Conservation (phyloP, 1,140 invertebrate species). For the Hetaerina americana region DNA sequence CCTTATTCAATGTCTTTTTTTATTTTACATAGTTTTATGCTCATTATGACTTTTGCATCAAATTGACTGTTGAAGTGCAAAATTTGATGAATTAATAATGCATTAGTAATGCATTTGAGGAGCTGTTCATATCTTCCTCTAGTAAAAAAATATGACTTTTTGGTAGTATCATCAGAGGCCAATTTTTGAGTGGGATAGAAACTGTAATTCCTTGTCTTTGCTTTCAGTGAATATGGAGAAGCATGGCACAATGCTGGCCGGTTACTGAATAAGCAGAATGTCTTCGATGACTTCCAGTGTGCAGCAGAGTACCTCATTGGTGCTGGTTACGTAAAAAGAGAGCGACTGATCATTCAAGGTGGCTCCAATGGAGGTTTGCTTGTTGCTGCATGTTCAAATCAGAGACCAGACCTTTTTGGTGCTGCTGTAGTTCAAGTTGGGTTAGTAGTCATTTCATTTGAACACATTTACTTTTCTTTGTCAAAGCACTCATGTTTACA, state of each 20-base stretch:
- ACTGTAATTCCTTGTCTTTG: slow-evolving; percentile 10
- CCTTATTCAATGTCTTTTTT: no score
- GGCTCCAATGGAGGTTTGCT: slow-evolving; percentile 93
- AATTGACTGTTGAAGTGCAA: no score
- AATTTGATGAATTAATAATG: no score
- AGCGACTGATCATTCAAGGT: slow-evolving; percentile 79
- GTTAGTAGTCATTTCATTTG: no score
- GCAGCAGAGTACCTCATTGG: slow-evolving; percentile 83
- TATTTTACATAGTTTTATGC: no score
- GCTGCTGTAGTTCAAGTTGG: slow-evolving; percentile 84
- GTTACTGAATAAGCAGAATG: slow-evolving; percentile 90
- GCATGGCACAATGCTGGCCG: slow-evolving; percentile 91
- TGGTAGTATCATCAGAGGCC: background rate
- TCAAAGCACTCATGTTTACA: no score
- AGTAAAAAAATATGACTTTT: no score
- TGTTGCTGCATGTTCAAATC: slow-evolving; percentile 85
- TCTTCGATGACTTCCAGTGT: slow-evolving; percentile 90
- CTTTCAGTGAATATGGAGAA: slow-evolving; percentile 84
- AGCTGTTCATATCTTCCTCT: no score
- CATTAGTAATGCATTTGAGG: no score
- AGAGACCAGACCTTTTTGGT: slow-evolving; percentile 88
- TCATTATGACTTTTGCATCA: no score
- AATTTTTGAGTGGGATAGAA: no score
- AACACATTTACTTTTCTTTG: no score
- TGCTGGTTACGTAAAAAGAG: slow-evolving; percentile 63